These are phyloP conservation scores for Plutomurus gul DNA, from an alignment of 1,140 invertebrate species.

Conservation along the genomic window DNA sequence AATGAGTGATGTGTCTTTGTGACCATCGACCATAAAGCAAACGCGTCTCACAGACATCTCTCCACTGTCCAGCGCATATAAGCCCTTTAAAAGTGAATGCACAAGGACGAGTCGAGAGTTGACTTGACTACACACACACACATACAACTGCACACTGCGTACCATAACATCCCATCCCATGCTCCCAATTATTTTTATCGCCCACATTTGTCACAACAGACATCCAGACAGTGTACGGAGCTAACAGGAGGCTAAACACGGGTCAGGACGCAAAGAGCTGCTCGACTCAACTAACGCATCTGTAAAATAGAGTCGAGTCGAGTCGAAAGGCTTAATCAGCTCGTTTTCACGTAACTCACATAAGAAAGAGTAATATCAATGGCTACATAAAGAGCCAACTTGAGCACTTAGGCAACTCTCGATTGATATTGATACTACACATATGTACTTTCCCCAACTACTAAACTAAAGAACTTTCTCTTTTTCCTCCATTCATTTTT, in stretches of 20 bases:
- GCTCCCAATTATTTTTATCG: slow-evolving; percentile 29
- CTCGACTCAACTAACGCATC: neutral
- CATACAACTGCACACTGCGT: neutral
- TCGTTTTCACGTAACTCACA: slow-evolving; percentile 26
- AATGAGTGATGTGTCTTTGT: slow-evolving; percentile 21
- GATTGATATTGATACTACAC: slow-evolving; percentile 9
- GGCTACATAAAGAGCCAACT: slow-evolving; percentile 26
- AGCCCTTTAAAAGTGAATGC: neutral
- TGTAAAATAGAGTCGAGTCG: neutral
- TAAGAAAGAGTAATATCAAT: slow-evolving; percentile 5
- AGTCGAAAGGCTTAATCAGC: slow-evolving; percentile 26
- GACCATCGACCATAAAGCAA: slow-evolving; percentile 2
- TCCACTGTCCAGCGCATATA: neutral
- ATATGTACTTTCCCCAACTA: neutral
- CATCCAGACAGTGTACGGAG: neutral
- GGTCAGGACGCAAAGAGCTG: neutral
- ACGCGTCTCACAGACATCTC: neutral
- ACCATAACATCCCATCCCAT: neutral
- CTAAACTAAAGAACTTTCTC: too few species aligned
- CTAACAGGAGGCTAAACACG: neutral
- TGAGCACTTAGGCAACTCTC: slow-evolving; percentile 8
- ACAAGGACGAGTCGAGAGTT: neutral
- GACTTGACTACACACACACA: too few species aligned
- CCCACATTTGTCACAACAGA: slow-evolving; percentile 23
- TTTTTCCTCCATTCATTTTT: too few species aligned